A percentile compares a stretch with the other conserved stretches of the same genome.
Conservation (phyloP, 2,113 vertebrate species). For the Formicarius rufipectus region DNA sequence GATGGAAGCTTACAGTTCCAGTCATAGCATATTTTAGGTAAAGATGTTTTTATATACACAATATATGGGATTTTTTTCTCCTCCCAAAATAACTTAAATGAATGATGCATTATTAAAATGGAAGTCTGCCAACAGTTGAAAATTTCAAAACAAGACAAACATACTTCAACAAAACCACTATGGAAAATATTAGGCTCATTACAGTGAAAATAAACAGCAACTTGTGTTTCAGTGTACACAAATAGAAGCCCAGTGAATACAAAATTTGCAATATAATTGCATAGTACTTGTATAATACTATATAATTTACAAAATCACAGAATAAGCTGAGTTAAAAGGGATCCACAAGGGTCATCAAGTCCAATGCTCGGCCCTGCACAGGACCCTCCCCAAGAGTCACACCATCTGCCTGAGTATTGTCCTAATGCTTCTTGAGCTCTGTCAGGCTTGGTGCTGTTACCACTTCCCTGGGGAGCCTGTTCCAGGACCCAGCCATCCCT, state of each 20-base stretch:
- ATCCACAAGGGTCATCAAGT: not conserved
- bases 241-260: constrained; percentile 2
- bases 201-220: not conserved
- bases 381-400: not conserved
- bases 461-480: not conserved
- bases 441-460: not conserved
- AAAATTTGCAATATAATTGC: constrained; percentile 21
- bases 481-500: not conserved
- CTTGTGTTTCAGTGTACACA: not conserved
- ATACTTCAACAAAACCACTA: not conserved
- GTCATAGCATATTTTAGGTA: not conserved
- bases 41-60: not conserved
- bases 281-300: not conserved
- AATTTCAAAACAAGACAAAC: not conserved
- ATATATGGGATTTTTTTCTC: not conserved
- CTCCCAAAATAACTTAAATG: not conserved
- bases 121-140: not conserved
- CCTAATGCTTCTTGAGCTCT: not conserved
- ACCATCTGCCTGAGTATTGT: not conserved
- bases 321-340: not conserved
- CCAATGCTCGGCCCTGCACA: not conserved
- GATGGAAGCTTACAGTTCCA: not conserved
- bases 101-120: not conserved
- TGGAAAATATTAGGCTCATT: not conserved
- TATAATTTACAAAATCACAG: not conserved